Evolutionary conservation across 2,797 vertebrate species (phyloP).

Genomic region (Xerus rutilus): DNA sequence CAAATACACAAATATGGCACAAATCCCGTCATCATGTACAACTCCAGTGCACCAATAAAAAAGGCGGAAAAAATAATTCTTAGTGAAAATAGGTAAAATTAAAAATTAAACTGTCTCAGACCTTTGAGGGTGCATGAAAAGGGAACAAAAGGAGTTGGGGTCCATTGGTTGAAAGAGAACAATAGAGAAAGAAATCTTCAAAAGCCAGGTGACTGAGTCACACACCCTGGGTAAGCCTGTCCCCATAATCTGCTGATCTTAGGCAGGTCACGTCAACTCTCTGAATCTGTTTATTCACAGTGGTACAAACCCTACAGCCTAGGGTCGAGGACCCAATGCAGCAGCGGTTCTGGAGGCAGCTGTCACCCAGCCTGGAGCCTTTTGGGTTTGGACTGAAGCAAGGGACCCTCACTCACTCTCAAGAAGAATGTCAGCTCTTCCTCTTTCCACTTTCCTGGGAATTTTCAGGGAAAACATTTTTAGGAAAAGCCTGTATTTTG

Average conservation of each 20-base stretch:
- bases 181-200: not conserved
- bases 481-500: not conserved
- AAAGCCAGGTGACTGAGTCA: rapidly evolving
- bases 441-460: not conserved
- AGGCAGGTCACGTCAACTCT: not conserved
- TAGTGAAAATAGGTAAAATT: not conserved
- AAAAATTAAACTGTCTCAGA: not conserved
- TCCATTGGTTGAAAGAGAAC: not conserved
- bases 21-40: too few relatives aligned
- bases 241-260: too few relatives aligned
- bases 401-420: rapidly evolving
- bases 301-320: not conserved
- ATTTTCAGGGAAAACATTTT: not conserved
- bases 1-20: too few relatives aligned
- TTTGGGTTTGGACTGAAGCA: rapidly evolving
- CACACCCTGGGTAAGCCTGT: rapidly evolving
- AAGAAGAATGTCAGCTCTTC: rapidly evolving
- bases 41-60: too few relatives aligned
- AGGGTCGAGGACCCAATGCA: not conserved
- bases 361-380: rapidly evolving
- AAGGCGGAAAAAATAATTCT: not conserved
- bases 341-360: rapidly evolving
- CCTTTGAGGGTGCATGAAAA: not conserved
- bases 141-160: too few relatives aligned
- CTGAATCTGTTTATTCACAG: not conserved